A percentile compares a stretch with the other conserved stretches of the same genome.
phyloP scores from a whole-genome alignment of 2,888 invertebrate species.

The Caenorhabditis sp. region DNA sequence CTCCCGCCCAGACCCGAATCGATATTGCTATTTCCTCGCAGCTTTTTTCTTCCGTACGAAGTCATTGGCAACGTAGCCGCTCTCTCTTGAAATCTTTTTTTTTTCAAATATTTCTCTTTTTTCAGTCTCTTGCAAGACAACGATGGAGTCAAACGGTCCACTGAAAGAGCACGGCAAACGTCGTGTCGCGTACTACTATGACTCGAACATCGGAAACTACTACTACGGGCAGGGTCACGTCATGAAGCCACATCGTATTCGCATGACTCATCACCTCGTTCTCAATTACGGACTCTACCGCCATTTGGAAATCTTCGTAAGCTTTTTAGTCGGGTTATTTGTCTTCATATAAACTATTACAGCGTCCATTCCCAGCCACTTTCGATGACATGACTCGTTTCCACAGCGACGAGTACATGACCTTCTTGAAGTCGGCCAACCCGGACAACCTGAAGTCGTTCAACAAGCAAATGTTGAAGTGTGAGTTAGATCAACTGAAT shows the following conservation, averaged over 20 bases:
- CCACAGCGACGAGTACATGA: conserved; percentile 98
- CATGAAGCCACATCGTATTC: conserved; percentile 99
- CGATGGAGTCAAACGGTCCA: conserved; percentile 63
- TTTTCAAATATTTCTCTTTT: neutral
- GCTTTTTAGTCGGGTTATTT: conserved; percentile 83
- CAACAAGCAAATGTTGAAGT: conserved; percentile 99
- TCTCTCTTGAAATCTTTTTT: neutral
- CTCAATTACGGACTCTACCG: conserved; percentile 98
- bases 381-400: conserved; percentile 99
- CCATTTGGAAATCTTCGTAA: conserved; percentile 99
- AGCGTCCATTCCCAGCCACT: conserved; percentile 99
- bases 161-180: conserved; percentile 79
- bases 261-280: conserved; percentile 99
- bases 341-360: conserved; percentile 74
- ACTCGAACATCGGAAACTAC: conserved; percentile 97
- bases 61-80: neutral
- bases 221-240: conserved; percentile 99
- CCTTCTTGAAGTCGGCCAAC: conserved; percentile 95
- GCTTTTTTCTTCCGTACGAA: neutral
- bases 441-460: conserved; percentile 99
- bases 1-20: too few species aligned
- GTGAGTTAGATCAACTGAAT: conserved; percentile 85
- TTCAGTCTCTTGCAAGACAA: conserved; percentile 31
- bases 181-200: conserved; percentile 82
- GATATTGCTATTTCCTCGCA: too few species aligned